A percentile compares a stretch with the other conserved stretches of the same genome.
These are phyloP conservation scores for Standfussiana lucernea DNA, from an alignment of 2,888 invertebrate species.

Conservation along the genomic window DNA sequence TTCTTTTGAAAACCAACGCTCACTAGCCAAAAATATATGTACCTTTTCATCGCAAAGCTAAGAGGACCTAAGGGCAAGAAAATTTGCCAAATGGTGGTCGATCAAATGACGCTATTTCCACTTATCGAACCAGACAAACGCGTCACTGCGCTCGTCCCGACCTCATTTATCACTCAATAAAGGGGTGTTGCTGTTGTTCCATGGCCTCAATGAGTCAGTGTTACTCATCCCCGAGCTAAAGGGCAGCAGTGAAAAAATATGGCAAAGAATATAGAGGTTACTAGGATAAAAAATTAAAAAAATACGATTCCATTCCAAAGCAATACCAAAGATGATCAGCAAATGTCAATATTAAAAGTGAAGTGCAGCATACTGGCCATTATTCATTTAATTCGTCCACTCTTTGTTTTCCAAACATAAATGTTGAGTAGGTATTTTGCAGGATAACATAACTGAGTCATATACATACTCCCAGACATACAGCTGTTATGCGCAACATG, in stretches of 20 bases:
- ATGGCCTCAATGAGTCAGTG: constrained; percentile 15
- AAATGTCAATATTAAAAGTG: not conserved
- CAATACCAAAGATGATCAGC: not conserved
- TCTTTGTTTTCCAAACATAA: constrained; percentile 23
- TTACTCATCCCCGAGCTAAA: not conserved
- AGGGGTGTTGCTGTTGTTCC: constrained; percentile 4
- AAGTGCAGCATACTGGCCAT: not conserved
- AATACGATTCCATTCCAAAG: not conserved
- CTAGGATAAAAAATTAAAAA: not conserved
- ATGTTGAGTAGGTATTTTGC: constrained; percentile 18
- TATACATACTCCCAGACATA: not conserved
- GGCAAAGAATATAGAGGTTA: not conserved
- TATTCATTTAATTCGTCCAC: constrained; percentile 6
- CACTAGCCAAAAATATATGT: not conserved
- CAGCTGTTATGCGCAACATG: constrained; percentile 7
- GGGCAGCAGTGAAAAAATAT: not conserved
- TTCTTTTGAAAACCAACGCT: not conserved
- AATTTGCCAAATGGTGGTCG: not conserved
- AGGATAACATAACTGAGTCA: constrained; percentile 38
- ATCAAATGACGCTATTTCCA: constrained; percentile 10
- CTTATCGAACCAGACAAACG: constrained; percentile 15
- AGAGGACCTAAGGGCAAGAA: not conserved
- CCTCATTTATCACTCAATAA: constrained; percentile 21
- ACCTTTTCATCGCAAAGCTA: not conserved
- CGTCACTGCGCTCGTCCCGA: constrained; percentile 15